Evolutionary conservation across 2,888 invertebrate genomes (phyloP), one percentile per base, ranked within the genome.

Genomic region (Drosophila macrothrix): DNA sequence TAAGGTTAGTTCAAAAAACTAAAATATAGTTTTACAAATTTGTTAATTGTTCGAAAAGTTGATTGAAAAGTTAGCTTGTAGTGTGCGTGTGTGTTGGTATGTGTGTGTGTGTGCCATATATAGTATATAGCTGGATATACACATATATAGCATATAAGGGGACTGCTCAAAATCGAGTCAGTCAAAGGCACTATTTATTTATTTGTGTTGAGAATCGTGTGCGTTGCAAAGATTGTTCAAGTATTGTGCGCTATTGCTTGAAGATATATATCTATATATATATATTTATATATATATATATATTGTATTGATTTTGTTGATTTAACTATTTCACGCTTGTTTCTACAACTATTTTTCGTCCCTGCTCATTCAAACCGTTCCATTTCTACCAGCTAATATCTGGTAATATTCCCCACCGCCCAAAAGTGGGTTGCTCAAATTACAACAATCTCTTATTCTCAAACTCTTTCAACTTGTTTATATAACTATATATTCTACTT

Each of bases 101-200:
- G n/a, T 68, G 5, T 54, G 4, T 54, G 22, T 62, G 54, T 65
- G 19, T 65, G 33, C 46, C 62, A 43, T 66, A 46, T 73, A 60
- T 56, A 70, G 64, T 55, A 59, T 81, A 70, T 67, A 72, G 66
- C 73, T 43, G 35, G 16, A 22, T 12, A 43, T 22, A 25, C 22
- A 25, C 4, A 25, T 46, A 46, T 46, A 46, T 46, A 4, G 7
- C 16, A 46, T 25, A 46, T 72, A 74, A 72, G 65, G 39, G 61
- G 74, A 80, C 80, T 80, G 73, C 68, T 72, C 46, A 53, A 59
- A 61, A 52, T 19, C 65, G 52, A 64, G 73, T 25, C 82, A 90
- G 88, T 90, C 83, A 83, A 90, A 90, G 90, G 90, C 90, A 90
- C 90, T 90, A 76, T 91, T 90, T 39, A 28, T 56, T 86, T 67